phyloP scores from a whole-genome alignment of 2,797 vertebrate species.

The Myripristis jacobus region DNA sequence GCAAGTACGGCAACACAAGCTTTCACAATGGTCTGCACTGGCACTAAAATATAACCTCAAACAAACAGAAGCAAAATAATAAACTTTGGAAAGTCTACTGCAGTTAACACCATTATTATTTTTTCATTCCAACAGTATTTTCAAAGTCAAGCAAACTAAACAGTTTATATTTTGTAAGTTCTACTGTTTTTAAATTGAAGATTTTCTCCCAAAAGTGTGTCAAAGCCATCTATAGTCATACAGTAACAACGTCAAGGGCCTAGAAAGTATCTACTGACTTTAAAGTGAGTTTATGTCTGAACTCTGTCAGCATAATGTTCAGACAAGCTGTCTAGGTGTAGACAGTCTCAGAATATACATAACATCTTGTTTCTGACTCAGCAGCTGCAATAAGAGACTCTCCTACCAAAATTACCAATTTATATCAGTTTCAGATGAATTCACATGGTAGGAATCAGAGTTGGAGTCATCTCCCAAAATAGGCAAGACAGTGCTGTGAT shows the following conservation, averaged over 20 bases:
- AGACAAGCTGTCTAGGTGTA: neutral
- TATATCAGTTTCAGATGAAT: conserved; percentile 55
- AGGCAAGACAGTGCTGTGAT: conserved; percentile 27
- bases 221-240: conserved; percentile 17
- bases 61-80: conserved; percentile 35
- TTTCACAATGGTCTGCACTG: conserved; percentile 35
- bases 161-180: neutral
- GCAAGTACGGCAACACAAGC: conserved; percentile 18
- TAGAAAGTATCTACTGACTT: conserved; percentile 41
- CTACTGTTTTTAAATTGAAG: neutral
- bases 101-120: conserved; percentile 26
- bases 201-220: conserved; percentile 21
- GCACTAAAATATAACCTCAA: conserved; percentile 24
- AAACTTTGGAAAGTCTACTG: conserved; percentile 29
- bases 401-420: conserved; percentile 50
- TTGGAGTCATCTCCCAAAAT: conserved; percentile 57
- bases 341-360: no score
- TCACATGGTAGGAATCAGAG: conserved; percentile 45
- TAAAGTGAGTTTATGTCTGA: neutral
- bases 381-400: conserved; percentile 19
- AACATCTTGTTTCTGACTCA: conserved; percentile 8
- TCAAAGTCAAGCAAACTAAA: conserved; percentile 35
- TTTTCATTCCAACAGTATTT: conserved; percentile 37
- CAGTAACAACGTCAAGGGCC: conserved; percentile 32
- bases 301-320: conserved; percentile 21